Percentiles rank a stretch among this genome's conserved stretches.
Evolutionary conservation across 2,797 vertebrate genomes (phyloP).

Genomic region (Lacerta agilis): DNA sequence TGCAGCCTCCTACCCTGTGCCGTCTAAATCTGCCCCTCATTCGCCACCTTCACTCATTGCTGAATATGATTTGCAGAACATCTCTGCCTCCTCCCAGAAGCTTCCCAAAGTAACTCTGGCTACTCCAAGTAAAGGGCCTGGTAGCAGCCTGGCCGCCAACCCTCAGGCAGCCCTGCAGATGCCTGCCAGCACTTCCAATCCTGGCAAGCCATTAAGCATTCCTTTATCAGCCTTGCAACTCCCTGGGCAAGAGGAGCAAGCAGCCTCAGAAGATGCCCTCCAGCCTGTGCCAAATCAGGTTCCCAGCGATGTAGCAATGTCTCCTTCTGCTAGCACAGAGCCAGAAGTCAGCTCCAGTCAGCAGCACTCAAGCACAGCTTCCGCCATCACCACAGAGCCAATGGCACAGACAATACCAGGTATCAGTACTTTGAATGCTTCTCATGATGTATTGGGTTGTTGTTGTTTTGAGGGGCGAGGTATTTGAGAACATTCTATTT

Average conservation of each 20-base stretch:
- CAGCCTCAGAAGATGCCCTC: conserved; percentile 74
- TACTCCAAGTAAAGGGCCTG: conserved; percentile 71
- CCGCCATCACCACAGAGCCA: conserved; percentile 72
- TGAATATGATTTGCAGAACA: conserved; percentile 74
- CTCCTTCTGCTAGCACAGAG: conserved; percentile 78
- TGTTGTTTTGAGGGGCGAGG: neutral
- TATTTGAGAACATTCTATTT: neutral
- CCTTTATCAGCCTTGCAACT: conserved; percentile 81
- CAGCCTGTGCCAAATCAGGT: conserved; percentile 70
- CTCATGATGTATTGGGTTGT: neutral
- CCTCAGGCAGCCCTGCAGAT: conserved; percentile 76
- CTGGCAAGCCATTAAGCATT: conserved; percentile 81
- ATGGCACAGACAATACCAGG: conserved; percentile 80
- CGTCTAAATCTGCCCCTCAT: conserved; percentile 67
- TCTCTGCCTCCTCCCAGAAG: conserved; percentile 78
- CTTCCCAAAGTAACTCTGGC: conserved; percentile 70
- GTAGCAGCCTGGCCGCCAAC: conserved; percentile 49
- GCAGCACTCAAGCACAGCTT: conserved; percentile 74
- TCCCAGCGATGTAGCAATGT: conserved; percentile 73
- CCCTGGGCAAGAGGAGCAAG: conserved; percentile 81
- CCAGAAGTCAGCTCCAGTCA: conserved; percentile 87
- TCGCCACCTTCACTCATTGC: conserved; percentile 41
- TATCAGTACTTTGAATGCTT: conserved; percentile 69
- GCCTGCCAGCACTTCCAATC: conserved; percentile 80
- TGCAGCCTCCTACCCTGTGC: conserved; percentile 69